Evolutionary conservation across 2,113 vertebrate genomes (phyloP).

Genomic region (Callocephalon fimbriatum): DNA sequence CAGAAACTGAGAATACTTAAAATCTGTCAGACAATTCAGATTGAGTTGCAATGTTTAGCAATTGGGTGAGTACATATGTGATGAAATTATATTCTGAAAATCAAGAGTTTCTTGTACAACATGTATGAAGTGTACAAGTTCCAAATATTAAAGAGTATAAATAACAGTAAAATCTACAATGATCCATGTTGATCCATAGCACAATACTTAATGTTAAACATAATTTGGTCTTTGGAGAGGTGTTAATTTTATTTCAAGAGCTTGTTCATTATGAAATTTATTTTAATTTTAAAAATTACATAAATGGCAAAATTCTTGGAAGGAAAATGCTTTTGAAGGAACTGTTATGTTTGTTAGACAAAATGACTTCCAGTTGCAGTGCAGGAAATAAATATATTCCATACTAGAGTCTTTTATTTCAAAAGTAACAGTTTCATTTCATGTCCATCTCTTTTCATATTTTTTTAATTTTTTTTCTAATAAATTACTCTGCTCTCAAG

Average conservation of each 20-base stretch:
- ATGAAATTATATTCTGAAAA: neutral
- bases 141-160: neutral
- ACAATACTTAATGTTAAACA: neutral
- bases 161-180: neutral
- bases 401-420: neutral
- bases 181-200: neutral
- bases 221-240: neutral
- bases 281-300: neutral
- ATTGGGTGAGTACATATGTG: neutral
- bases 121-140: neutral
- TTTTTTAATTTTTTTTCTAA: neutral
- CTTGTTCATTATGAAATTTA: neutral
- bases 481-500: neutral
- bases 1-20: neutral
- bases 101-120: neutral
- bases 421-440: constrained; percentile 22
- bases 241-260: neutral
- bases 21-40: neutral
- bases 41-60: neutral
- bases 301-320: neutral
- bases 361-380: neutral
- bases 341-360: neutral
- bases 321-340: neutral
- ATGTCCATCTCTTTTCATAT: neutral
- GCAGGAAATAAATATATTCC: neutral